Evolutionary conservation across 2,113 vertebrate genomes (phyloP).

Genomic region (Mirza zaza): DNA sequence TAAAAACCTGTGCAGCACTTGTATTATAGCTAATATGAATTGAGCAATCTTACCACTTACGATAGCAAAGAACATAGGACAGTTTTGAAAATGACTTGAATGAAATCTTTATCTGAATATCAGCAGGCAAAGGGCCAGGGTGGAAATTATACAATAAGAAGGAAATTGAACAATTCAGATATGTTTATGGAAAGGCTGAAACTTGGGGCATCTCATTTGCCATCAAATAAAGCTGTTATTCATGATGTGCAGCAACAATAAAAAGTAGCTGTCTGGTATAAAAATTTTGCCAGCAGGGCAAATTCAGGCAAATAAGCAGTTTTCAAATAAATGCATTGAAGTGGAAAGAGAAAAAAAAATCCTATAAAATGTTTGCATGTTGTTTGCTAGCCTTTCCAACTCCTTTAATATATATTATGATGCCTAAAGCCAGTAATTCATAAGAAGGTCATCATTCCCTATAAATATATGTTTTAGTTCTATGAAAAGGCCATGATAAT

Average conservation of each 20-base stretch:
- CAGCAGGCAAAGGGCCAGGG: conserved; percentile 79
- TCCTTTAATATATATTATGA: neutral
- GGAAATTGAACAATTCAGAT: conserved; percentile 86
- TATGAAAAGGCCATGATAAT: conserved; percentile 30
- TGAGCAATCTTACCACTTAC: conserved; percentile 74
- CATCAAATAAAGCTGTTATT: conserved; percentile 83
- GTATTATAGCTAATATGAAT: conserved; percentile 69
- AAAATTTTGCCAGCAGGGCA: conserved; percentile 37
- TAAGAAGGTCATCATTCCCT: conserved; percentile 33
- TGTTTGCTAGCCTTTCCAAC: neutral
- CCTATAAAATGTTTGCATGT: neutral
- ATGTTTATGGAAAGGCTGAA: conserved; percentile 82
- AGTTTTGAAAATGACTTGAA: conserved; percentile 82
- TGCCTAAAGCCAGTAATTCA: conserved; percentile 31
- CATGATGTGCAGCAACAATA: conserved; percentile 75
- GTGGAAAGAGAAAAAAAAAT: neutral
- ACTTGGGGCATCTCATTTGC: conserved; percentile 83
- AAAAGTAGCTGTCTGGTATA: conserved; percentile 69
- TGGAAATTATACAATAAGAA: conserved; percentile 84
- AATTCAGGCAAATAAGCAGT: conserved; percentile 68
- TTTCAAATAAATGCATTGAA: conserved; percentile 67
- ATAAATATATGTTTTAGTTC: neutral
- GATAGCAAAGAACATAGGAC: conserved; percentile 66
- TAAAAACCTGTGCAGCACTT: conserved; percentile 61
- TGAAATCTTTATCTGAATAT: conserved; percentile 82